Percentiles rank a stretch among this genome's conserved stretches.
These are phyloP conservation scores for Cephus runcator DNA, from an alignment of 2,888 invertebrate species.

Conservation along the genomic window DNA sequence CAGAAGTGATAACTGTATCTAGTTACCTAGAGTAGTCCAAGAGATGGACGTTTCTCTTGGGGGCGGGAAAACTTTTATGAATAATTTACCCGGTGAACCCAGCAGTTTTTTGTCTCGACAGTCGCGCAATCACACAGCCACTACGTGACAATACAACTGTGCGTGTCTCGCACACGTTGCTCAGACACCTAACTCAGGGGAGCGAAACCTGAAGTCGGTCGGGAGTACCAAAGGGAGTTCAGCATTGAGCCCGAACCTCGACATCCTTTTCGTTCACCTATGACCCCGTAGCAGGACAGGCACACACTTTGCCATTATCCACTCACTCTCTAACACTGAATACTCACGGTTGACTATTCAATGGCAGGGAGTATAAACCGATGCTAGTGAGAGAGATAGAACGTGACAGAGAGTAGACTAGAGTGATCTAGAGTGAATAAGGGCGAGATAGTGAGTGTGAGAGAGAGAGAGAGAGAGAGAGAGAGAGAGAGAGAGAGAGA, in stretches of 20 bases:
- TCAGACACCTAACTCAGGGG: not conserved
- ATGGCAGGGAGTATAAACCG: conserved; percentile 16
- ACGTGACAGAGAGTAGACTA: conserved; percentile 25
- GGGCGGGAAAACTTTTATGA: conserved; percentile 27
- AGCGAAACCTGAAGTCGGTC: not conserved
- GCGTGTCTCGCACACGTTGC: conserved; percentile 14
- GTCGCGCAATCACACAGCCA: conserved; percentile 10
- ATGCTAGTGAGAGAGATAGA: conserved; percentile 14
- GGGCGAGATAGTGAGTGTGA: conserved; percentile 19
- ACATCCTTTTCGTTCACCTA: conserved; percentile 47
- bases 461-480: conserved; percentile 22
- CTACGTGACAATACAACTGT: conserved; percentile 17
- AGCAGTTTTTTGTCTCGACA: conserved; percentile 23
- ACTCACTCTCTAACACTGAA: conserved; percentile 35
- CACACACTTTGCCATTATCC: conserved; percentile 52
- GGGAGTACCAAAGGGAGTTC: not conserved
- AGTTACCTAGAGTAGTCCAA: not conserved
- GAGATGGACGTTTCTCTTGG: conserved; percentile 13
- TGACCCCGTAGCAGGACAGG: conserved; percentile 22
- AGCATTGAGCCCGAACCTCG: conserved; percentile 18
- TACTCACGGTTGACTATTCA: conserved; percentile 56
- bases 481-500: not conserved
- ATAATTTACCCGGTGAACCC: conserved; percentile 26
- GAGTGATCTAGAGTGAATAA: conserved; percentile 30
- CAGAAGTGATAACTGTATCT: not conserved